phyloP scores from a whole-genome alignment of 35 echinoderm and acorn worm genomes.

The Anneissia japonica region DNA sequence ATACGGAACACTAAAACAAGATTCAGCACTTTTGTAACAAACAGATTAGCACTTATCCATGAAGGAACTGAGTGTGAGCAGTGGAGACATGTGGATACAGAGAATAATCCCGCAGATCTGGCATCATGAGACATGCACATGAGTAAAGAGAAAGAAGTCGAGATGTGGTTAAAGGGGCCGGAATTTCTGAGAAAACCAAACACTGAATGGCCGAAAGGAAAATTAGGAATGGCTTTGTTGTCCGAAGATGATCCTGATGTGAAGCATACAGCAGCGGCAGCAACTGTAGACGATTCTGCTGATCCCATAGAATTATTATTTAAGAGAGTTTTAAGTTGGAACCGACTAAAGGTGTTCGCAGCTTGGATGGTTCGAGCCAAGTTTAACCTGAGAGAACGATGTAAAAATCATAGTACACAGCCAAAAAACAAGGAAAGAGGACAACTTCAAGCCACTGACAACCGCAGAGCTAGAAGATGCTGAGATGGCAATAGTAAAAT shows the following conservation, averaged over 20 bases:
- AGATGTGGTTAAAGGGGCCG: neutral
- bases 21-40: constrained; percentile 35
- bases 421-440: neutral
- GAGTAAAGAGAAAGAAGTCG: neutral
- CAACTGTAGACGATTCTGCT: neutral
- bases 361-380: neutral
- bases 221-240: neutral
- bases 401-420: neutral
- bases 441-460: neutral
- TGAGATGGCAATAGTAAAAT: neutral
- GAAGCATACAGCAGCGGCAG: neutral
- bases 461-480: neutral
- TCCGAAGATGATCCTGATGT: neutral
- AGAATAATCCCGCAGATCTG: constrained; percentile 40
- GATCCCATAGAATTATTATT: neutral
- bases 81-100: constrained; percentile 40
- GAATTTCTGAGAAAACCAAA: neutral
- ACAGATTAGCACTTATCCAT: constrained; percentile 30
- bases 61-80: constrained; percentile 17
- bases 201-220: neutral
- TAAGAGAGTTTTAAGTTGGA: neutral
- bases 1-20: constrained; percentile 29
- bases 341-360: neutral
- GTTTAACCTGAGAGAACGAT: neutral
- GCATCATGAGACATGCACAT: constrained; percentile 23